A percentile compares a stretch with the other conserved stretches of the same genome.
Evolutionary conservation across 2,113 vertebrate species (phyloP).

Genomic region (Calidris pygmaea): DNA sequence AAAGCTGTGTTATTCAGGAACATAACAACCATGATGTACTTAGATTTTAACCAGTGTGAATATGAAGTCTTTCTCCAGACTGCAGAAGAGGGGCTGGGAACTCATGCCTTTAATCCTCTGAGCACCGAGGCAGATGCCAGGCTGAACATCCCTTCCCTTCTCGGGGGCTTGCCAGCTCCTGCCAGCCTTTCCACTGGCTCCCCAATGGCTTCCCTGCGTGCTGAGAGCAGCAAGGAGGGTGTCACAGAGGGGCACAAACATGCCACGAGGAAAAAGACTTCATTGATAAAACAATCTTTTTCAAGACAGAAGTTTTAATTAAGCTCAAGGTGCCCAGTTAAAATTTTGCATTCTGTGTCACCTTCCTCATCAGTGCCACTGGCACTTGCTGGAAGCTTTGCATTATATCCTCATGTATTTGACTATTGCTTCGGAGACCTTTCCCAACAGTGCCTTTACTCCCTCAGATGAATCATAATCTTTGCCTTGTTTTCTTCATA

Average conservation of each 20-base stretch:
- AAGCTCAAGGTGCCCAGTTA: accelerated
- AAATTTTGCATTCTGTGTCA: not conserved
- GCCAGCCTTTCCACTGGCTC: not conserved
- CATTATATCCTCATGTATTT: not conserved
- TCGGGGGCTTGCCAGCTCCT: not conserved
- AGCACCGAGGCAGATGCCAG: accelerated
- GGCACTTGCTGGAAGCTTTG: not conserved
- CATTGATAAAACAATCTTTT: not conserved
- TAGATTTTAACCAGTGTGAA: accelerated
- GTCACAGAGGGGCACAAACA: not conserved
- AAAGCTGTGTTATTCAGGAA: not conserved
- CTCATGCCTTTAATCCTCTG: not conserved
- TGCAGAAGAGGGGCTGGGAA: not conserved
- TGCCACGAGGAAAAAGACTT: accelerated
- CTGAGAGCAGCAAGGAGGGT: not conserved
- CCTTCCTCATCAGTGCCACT: not conserved
- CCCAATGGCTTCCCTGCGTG: no score
- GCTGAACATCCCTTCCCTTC: not conserved
- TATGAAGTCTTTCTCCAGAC: not conserved
- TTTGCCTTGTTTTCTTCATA: not conserved
- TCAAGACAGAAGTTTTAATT: accelerated
- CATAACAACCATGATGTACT: not conserved
- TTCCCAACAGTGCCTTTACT: not conserved
- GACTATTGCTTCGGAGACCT: not conserved
- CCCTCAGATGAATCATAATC: not conserved